Base-by-base conservation (phyloP, 2,113 vertebrate species). In the Nyctereutes procyonoides region DNA sequence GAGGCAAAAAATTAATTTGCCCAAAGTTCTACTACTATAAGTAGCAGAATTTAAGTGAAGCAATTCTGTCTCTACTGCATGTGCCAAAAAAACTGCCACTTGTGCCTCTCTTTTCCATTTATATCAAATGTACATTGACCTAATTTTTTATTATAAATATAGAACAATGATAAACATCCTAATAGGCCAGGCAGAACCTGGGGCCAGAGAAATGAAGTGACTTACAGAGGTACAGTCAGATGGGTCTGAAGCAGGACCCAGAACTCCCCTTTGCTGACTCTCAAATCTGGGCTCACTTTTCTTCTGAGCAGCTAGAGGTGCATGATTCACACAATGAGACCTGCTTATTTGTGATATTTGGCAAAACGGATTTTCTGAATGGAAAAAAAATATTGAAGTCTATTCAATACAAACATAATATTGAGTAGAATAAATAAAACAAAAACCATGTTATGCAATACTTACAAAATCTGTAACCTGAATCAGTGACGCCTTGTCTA, bases 351-450 rank as follows among this genome's bases (percentile, higher is more conserved):
- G 51, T 85, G 32, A 63, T 60, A 90, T 84, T 71, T 84, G 35
- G 35, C 79, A 81, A 62, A 16, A 79, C 30, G 82, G 10, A 48
- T 67, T 86, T 73, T 95, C 71, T 96, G 28, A 93, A 89, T 62
- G 9, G 16, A 84, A 22, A 86, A 86, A 11, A 86, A 91, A 58
- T 82, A 91, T n/a, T 79, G 62, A 91, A 38, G 83, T 32, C 17
- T 67, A 87, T 80, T 92, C 58, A 80, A 55, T 74, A 69, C 17
- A 93, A 88, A 81, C 80, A 1, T 43, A 67, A 83, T 26, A 83
- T 15, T 55, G 38, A 77, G 26, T 51, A 82, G 48, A 90, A 88
- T 67, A 92, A 86, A 93, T 20, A 74, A 95, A 93, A 88, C 3
- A 85, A 93, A 26, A 76, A n/a, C 28, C 43, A 22, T 62, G 28